Percentiles rank a stretch among this genome's conserved stretches.
phyloP scores from a whole-genome alignment of 2,113 vertebrate genomes.

The Myotis davidii region DNA sequence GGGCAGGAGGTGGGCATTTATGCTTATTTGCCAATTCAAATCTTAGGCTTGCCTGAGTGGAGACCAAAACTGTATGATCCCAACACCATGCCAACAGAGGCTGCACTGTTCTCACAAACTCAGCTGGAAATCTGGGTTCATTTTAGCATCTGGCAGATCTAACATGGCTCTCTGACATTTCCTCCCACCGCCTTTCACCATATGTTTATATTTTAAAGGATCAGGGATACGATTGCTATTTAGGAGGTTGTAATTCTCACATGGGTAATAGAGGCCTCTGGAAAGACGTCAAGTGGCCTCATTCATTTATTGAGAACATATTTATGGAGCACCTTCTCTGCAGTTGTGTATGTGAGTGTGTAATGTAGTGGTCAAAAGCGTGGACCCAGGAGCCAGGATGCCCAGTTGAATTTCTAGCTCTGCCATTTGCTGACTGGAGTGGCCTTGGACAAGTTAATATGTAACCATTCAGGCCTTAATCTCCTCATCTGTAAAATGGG shows the following conservation, averaged over 20 bases:
- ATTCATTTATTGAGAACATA: not conserved
- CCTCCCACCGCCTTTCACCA: not conserved
- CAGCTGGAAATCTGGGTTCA: not conserved
- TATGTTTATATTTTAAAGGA: not conserved
- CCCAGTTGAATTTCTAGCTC: not conserved
- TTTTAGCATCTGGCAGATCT: not conserved
- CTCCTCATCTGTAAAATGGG: not conserved
- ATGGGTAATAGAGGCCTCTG: not conserved
- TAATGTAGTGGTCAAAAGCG: not conserved
- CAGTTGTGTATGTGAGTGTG: fast-evolving
- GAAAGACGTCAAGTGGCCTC: not conserved
- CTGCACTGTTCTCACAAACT: not conserved
- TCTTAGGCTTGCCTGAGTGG: not conserved
- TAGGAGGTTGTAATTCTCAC: not conserved
- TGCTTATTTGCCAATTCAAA: not conserved
- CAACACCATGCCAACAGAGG: fast-evolving
- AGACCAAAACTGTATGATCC: not conserved
- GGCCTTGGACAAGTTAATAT: not conserved
- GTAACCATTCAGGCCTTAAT: not conserved
- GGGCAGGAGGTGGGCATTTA: not conserved
- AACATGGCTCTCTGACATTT: not conserved
- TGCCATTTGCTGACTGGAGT: not conserved
- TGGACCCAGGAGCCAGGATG: not conserved
- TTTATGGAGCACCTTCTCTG: not conserved
- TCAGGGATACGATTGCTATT: not conserved